Percentiles rank a stretch among this genome's conserved stretches.
These are phyloP conservation scores for Cryptus viduatorius DNA, from an alignment of 2,888 invertebrate genomes.

Conservation along the genomic window DNA sequence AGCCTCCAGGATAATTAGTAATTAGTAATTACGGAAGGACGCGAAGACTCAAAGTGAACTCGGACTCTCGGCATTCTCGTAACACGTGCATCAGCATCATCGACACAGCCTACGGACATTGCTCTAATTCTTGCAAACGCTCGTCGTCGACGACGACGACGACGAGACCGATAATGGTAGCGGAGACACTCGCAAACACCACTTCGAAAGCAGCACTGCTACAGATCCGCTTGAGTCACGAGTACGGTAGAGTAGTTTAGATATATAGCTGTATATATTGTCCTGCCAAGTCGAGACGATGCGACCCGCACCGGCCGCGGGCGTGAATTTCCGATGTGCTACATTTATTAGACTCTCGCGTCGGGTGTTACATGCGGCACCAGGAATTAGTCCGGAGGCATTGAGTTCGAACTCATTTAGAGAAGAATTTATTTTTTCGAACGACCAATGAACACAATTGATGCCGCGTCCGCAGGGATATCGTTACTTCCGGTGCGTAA, in stretches of 20 bases:
- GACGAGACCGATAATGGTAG: conserved; percentile 42
- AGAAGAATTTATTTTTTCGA: not conserved
- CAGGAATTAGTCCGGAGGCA: conserved; percentile 14
- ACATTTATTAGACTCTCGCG: conserved; percentile 39
- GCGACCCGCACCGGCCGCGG: conserved; percentile 26
- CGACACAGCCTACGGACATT: conserved; percentile 12
- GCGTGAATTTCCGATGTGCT: conserved; percentile 36
- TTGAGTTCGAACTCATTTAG: conserved; percentile 1
- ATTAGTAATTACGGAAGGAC: conserved; percentile 68
- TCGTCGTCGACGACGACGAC: not conserved
- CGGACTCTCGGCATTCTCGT: conserved; percentile 17
- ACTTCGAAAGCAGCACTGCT: conserved; percentile 1
- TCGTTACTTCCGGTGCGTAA: not conserved
- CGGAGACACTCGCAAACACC: conserved; percentile 5
- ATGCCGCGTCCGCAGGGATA: not conserved
- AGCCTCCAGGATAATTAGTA: conserved; percentile 58
- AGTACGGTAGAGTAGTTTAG: not conserved
- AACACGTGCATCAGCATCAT: conserved; percentile 23
- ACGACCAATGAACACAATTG: not conserved
- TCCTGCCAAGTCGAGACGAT: conserved; percentile 16
- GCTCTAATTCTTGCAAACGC: conserved; percentile 42
- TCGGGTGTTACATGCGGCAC: not conserved
- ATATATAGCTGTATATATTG: conserved; percentile 20
- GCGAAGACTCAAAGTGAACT: not conserved
- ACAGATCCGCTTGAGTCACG: conserved; percentile 29